Evolutionary conservation across 2,888 invertebrate genomes (phyloP), one percentile per base, ranked within the genome.

Genomic region (Amblyjoppa fuscipennis): DNA sequence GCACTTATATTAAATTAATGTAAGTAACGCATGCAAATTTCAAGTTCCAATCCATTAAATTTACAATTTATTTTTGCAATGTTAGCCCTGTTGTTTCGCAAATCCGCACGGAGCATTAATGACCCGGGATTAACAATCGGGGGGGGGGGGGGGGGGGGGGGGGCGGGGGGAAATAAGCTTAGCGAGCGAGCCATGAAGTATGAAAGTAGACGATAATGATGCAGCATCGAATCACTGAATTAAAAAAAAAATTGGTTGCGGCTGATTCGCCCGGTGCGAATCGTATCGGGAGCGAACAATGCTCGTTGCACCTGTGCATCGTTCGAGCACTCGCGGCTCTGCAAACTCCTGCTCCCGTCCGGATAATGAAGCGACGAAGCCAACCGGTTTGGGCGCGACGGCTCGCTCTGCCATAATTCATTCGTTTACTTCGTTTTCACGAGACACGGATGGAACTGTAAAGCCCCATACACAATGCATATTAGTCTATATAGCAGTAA

Each of bases 181-280:
- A 16, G 45, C 45, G 16, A 45, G 45, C 45, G 45, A 45, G 45
- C 45, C 45, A 45, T 45, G 45, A 16, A 56, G 53, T 73, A 49
- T 9, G 68, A 78, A 73, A 73, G 25, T 59, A 25, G 66, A 66
- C 38, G 69, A 78, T 59, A 73, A 69, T 73, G 73, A 25, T 51
- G 28, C n/a, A 73, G 25, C 34, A 78, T 73, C 51, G 59, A 82
- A 53, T 66, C 74, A 28, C 3, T 28, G 4, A 9, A 25, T 59
- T 59, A 59, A 45, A 68, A 84, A 85, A 89, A 86, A 81, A 83
- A 87, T 87, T 77, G 81, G 84, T 75, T 61, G 80, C 74, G 76
- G 86, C 81, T 87, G 85, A 90, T 90, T 88, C 87, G 83, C n/a
- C 53, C 77, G 80, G 56, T 64, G 86, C 73, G 81, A 75, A 86